A percentile compares a stretch with the other conserved stretches of the same genome.
phyloP scores from a whole-genome alignment of 2,113 vertebrate genomes.

The Aspiorhynchus laticeps region DNA sequence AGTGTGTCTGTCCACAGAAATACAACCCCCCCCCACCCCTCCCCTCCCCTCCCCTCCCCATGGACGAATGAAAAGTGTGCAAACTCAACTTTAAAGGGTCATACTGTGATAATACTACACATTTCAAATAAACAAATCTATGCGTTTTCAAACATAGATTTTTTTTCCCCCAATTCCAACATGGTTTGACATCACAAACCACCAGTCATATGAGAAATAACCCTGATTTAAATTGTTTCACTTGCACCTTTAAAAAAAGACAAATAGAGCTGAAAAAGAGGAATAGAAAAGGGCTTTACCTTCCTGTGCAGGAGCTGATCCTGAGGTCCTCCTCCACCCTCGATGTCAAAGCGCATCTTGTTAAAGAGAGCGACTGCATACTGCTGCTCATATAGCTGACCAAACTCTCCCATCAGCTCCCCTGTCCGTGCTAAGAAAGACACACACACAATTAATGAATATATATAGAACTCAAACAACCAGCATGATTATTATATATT shows the following conservation, averaged over 20 bases:
- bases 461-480: neutral
- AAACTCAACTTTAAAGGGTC: neutral
- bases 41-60: no score
- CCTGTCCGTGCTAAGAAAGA: slow-evolving; percentile 77
- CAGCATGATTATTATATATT: neutral
- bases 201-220: neutral
- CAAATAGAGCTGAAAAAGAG: neutral
- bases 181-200: neutral
- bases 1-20: neutral
- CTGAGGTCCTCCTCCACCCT: slow-evolving; percentile 83
- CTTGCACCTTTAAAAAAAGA: neutral
- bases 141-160: neutral
- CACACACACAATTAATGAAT: neutral
- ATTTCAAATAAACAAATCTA: neutral
- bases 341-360: slow-evolving; percentile 89
- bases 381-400: slow-evolving; percentile 84
- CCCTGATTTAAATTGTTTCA: neutral
- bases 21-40: neutral
- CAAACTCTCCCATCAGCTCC: slow-evolving; percentile 83
- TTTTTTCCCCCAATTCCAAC: neutral
- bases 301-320: slow-evolving; percentile 91
- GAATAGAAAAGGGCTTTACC: slow-evolving; percentile 69
- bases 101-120: neutral
- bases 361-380: slow-evolving; percentile 89
- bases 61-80: neutral